These are phyloP conservation scores for Thymelicus sylvestris DNA, from an alignment of 2,888 invertebrate genomes.

Conservation along the genomic window DNA sequence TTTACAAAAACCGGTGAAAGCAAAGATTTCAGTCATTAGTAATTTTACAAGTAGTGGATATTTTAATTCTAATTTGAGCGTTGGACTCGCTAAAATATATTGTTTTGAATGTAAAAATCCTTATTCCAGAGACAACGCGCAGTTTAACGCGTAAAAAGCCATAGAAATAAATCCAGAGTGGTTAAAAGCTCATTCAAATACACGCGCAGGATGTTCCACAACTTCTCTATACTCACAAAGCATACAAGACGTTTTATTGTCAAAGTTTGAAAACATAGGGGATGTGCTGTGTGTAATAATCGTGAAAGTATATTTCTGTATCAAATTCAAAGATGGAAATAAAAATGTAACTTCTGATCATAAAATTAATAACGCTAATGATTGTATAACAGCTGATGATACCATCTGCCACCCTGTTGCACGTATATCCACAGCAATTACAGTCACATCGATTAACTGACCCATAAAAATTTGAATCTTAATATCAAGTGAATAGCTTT, in stretches of 20 bases:
- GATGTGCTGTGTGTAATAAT: slow-evolving; percentile 48
- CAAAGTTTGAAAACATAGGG: slow-evolving; percentile 62
- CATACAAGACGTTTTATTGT: slow-evolving; percentile 57
- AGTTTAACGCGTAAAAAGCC: slow-evolving; percentile 40
- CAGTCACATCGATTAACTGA: slow-evolving; percentile 19
- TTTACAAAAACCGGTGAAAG: slow-evolving; percentile 24
- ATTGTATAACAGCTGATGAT: slow-evolving; percentile 40
- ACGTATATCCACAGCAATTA: slow-evolving; percentile 31
- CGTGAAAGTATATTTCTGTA: slow-evolving; percentile 35
- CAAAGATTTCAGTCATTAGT: slow-evolving; percentile 32
- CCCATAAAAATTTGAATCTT: slow-evolving; percentile 13
- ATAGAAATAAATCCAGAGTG: slow-evolving; percentile 38
- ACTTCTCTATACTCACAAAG: slow-evolving; percentile 32
- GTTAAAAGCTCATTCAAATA: slow-evolving; percentile 38
- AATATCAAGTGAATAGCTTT: background rate
- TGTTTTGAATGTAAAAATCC: slow-evolving; percentile 73
- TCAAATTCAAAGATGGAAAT: slow-evolving; percentile 19
- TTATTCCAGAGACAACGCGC: slow-evolving; percentile 47
- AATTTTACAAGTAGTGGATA: slow-evolving; percentile 59
- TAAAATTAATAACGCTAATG: slow-evolving; percentile 33
- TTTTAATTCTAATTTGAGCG: slow-evolving; percentile 75
- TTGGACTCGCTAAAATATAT: slow-evolving; percentile 67
- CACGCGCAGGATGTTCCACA: slow-evolving; percentile 31
- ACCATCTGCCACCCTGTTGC: slow-evolving; percentile 37
- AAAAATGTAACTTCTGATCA: slow-evolving; percentile 23